Base-by-base conservation (phyloP, 2,797 vertebrate genomes). In the Chiloscyllium punctatum region DNA sequence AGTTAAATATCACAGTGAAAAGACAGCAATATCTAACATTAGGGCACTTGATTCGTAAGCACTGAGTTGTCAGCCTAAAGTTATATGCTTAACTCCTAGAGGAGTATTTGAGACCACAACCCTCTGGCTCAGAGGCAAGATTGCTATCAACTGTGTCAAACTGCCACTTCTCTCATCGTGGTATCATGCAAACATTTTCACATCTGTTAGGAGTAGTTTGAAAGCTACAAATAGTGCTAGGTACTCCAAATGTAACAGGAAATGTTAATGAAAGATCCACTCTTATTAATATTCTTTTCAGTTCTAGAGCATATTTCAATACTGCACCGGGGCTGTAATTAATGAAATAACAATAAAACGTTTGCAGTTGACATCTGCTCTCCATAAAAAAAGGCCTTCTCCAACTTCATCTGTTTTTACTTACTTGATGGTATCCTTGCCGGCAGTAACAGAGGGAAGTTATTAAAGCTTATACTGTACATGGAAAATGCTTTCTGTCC, bases 401-500 rank as follows among this genome's bases (percentile, higher is more conserved):
- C 25, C 48, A 57, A 95, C 1, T 77, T 53, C 94, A 95, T 77
- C 94, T 95, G 94, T 95, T 95, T 95, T 72, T 33, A 72, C 72
- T 95, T 77, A 95, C 42, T 77, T 57, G 48, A 95, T 69, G 51
- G 72, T 95, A 95, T 95, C 71, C 18, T 53, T 74, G 94, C 94
- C 48, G 42, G 48, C 94, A 95, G 51, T 95, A 74, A 95, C 68
- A 95, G 94, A 77, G 69, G 42, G 71, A 74, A 95, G 94, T 69
- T 92, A 92, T 92, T 92, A 92, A 92, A 92, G 66, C 66, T 92
- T 42, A 69, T 92, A 62, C 90, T 92, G 69, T 25, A 69, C 90
- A 92, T 69, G 66, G 66, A 92, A 92, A 69, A 92, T 92, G 90
- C 69, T 92, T 92, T 92, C 90, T 92, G 90, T 69, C 90, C 69